Base-by-base conservation (phyloP, 2,797 vertebrate species). In the Myoxocephalus aenaeus region DNA sequence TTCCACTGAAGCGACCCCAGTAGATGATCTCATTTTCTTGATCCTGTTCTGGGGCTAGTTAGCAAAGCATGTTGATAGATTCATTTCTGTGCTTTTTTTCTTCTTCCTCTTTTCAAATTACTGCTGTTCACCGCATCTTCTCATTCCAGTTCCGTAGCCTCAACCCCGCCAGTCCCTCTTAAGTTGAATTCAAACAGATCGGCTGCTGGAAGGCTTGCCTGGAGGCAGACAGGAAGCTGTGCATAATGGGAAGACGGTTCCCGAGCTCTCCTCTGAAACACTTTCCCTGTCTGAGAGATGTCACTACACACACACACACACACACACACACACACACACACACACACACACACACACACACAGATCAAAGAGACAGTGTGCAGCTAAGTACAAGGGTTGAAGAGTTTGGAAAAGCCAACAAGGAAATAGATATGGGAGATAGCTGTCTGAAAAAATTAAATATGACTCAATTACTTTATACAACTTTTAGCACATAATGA, bases 191-290 rank as follows among this genome's bases (percentile, higher is more conserved):
- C 82, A 83, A 88, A 82, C 79, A 86, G 75, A 75, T 73, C 34
- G 14, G 50, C 65, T 81, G 87, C 82, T 86, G 7, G 79, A 67
- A 83, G 88, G 82, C 63, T 85, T 50, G 85, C 87, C 90, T 76
- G 78, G 25, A 87, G 84, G 79, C 82, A 86, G 73, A 86, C 87
- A 86, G 88, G 84, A 90, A 89, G 79, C 75, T 76, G 87, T 88
- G 86, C 80, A 67, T 88, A 81, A 86, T 84, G 76, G 80, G 70
- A 75, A 70, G 75, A 75, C 27, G 14, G 68, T 57, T 86, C 70
- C 63, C 8, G 10, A 83, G 71, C 82, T 84, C 68, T 70, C 81
- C 77, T 85, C 79, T 82, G 79, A 86, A 88, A 82, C 61, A 18
- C 62, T 66, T 81, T 63, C 56, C 70, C 76, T 75, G 75, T 90